Percentiles rank a stretch among this genome's conserved stretches.
Evolutionary conservation across 2,797 vertebrate species (phyloP).

Genomic region (Spea hammondii): DNA sequence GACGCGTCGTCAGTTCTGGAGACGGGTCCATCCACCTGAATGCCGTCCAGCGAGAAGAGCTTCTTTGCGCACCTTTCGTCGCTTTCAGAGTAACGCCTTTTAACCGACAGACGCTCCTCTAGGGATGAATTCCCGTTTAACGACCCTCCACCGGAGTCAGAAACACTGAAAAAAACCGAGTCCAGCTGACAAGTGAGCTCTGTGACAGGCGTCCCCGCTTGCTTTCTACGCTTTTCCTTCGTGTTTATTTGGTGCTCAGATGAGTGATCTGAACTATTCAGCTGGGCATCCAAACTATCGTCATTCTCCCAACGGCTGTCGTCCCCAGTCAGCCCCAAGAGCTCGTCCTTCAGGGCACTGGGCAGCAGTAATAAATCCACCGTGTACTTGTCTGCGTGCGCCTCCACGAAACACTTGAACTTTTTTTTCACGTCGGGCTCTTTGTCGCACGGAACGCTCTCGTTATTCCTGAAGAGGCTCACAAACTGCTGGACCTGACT

Average conservation of each 20-base stretch:
- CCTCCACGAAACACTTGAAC: conserved; percentile 91
- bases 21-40: conserved; percentile 60
- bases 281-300: background rate
- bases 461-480: conserved; percentile 84
- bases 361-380: conserved; percentile 94
- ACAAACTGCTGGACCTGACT: conserved; percentile 93
- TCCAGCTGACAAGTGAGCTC: conserved; percentile 91
- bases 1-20: conserved; percentile 1
- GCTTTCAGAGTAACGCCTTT: conserved; percentile 86
- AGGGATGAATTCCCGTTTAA: conserved; percentile 64
- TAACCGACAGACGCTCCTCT: conserved; percentile 82
- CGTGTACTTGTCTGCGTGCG: conserved; percentile 89
- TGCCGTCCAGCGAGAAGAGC: conserved; percentile 84
- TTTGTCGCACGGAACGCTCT: conserved; percentile 73
- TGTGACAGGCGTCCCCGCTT: conserved; percentile 86
- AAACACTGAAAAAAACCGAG: conserved; percentile 76
- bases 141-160: conserved; percentile 59
- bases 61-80: conserved; percentile 91
- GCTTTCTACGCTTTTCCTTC: conserved; percentile 65
- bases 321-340: conserved; percentile 79
- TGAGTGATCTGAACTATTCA: background rate
- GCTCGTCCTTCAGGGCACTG: conserved; percentile 88
- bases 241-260: background rate
- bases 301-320: conserved; percentile 51
- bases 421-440: conserved; percentile 84